These are phyloP conservation scores for Holothuria leucospilota DNA, from an alignment of 53 echinoderm and acorn worm species.

Conservation along the genomic window DNA sequence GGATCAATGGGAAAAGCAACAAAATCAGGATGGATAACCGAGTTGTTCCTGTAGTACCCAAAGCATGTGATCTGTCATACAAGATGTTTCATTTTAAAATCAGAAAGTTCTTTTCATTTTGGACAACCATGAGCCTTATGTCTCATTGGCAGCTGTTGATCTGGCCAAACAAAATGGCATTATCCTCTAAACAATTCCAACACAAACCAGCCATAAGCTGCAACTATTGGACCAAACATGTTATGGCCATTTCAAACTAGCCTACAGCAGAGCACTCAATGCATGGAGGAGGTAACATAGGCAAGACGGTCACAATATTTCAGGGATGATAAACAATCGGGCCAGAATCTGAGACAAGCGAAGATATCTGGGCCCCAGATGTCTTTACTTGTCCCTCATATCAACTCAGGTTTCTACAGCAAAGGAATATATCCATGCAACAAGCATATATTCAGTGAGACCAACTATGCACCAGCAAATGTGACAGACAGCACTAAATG, in stretches of 20 bases:
- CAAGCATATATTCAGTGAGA: conserved; percentile 38
- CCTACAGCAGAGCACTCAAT: conserved; percentile 53
- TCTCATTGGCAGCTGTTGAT: conserved; percentile 52
- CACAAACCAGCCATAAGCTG: conserved; percentile 66
- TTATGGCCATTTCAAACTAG: conserved; percentile 58
- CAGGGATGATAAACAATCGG: conserved; percentile 58
- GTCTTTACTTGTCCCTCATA: conserved; percentile 9
- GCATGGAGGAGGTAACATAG: conserved; percentile 60
- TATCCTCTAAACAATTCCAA: conserved; percentile 53
- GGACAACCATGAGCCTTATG: conserved; percentile 78
- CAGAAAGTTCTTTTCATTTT: conserved; percentile 67
- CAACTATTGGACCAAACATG: conserved; percentile 53
- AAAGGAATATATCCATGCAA: conserved; percentile 43
- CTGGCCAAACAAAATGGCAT: conserved; percentile 55
- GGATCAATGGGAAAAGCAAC: conserved; percentile 62
- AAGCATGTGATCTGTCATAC: conserved; percentile 55
- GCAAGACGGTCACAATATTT: conserved; percentile 65
- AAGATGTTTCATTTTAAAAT: conserved; percentile 54
- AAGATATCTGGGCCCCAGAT: conserved; percentile 4
- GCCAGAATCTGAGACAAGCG: no score
- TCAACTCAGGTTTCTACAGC: conserved; percentile 1
- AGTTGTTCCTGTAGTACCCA: conserved; percentile 55
- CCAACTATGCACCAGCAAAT: background rate
- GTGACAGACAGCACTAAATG: conserved; percentile 8
- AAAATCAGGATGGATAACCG: conserved; percentile 58